Evolutionary conservation across 2,888 invertebrate species (phyloP).

Genomic region (Uropetala carovei): DNA sequence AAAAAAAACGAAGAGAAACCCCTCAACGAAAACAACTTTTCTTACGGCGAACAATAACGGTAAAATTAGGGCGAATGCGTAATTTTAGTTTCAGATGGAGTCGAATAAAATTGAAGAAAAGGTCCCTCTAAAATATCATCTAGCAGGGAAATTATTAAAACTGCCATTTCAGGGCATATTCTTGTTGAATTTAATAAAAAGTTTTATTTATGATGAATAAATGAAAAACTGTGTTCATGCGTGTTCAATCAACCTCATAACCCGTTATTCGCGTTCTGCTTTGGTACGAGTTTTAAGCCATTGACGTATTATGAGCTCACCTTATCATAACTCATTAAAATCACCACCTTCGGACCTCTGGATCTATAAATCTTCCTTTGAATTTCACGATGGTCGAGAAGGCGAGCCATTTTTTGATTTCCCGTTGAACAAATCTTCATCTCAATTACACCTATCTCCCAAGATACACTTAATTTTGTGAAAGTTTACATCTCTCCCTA

Average conservation of each 20-base stretch:
- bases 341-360: neutral
- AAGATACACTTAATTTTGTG: neutral
- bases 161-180: neutral
- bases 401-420: neutral
- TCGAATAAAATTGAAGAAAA: too few species aligned
- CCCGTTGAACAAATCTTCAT: neutral
- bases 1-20: too few species aligned
- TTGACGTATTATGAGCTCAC: neutral
- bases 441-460: neutral
- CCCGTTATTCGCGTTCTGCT: conserved; percentile 16
- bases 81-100: too few species aligned
- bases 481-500: neutral
- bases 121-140: too few species aligned
- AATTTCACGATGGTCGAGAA: neutral
- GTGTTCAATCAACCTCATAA: neutral
- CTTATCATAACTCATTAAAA: neutral
- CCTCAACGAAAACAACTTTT: too few species aligned
- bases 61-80: too few species aligned
- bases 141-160: neutral
- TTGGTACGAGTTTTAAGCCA: neutral
- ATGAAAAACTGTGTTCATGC: neutral
- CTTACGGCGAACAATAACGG: too few species aligned
- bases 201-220: neutral
- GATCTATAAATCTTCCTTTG: neutral
- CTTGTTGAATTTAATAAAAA: neutral